phyloP scores from a whole-genome alignment of 2,888 invertebrate species.

The Eupithecia abbreviata region DNA sequence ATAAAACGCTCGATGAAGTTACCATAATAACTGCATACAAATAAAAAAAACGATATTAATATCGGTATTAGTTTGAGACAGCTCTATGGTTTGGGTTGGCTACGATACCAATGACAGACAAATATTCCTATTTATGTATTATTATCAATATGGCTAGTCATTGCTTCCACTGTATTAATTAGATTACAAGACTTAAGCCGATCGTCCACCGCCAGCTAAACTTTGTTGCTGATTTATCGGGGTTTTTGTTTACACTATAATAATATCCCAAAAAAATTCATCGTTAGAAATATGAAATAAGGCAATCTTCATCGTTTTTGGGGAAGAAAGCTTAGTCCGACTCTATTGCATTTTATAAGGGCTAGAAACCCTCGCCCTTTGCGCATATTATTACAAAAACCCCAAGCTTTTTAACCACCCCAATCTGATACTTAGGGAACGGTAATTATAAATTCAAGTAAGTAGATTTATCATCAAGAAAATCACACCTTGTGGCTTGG shows the following conservation, averaged over 20 bases:
- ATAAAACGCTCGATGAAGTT: no score
- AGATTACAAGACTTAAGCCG: not conserved
- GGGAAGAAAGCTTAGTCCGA: not conserved
- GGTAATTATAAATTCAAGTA: slow-evolving; percentile 1
- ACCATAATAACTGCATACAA: no score
- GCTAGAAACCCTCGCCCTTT: slow-evolving; percentile 10
- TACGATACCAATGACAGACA: not conserved
- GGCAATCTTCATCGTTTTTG: slow-evolving; percentile 2
- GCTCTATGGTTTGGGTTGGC: no score
- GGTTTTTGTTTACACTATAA: not conserved
- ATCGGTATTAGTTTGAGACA: no score
- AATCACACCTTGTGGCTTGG: not conserved
- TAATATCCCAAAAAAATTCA: not conserved
- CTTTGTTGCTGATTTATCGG: not conserved
- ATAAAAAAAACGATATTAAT: no score
- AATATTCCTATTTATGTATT: slow-evolving; percentile 27
- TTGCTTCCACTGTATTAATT: slow-evolving; percentile 14
- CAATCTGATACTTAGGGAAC: not conserved
- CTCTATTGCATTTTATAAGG: slow-evolving; percentile 9
- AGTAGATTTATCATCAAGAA: not conserved
- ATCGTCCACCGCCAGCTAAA: no score
- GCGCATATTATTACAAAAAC: slow-evolving; percentile 4
- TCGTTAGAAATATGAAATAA: not conserved
- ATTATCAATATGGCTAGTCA: slow-evolving; percentile 26
- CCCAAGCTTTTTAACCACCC: slow-evolving; percentile 15